phyloP scores from a whole-genome alignment of 2,888 invertebrate species.

The Lasiommata megera region DNA sequence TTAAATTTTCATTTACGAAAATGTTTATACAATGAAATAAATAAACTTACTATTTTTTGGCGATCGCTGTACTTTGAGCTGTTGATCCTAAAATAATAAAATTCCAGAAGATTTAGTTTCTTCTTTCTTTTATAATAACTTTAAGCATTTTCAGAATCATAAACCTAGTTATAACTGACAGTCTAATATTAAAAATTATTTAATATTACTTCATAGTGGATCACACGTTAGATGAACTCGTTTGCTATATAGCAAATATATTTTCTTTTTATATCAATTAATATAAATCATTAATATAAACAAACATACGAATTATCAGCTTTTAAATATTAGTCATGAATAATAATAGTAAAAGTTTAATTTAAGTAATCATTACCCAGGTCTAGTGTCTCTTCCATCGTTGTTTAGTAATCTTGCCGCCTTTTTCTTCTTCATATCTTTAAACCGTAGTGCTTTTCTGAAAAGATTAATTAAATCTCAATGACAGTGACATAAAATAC shows the following conservation, averaged over 20 bases:
- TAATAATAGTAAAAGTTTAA: not conserved
- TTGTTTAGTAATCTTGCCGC: not conserved
- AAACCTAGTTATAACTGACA: too few species aligned
- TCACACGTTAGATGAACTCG: too few species aligned
- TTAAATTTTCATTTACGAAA: not conserved
- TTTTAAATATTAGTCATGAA: too few species aligned
- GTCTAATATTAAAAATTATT: too few species aligned
- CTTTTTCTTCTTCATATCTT: constrained; percentile 16
- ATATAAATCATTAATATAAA: too few species aligned
- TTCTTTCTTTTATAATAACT: not conserved
- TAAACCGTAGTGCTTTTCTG: constrained; percentile 3
- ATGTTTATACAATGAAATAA: not conserved
- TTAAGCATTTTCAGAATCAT: too few species aligned
- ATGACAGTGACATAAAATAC: not conserved
- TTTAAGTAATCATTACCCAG: constrained; percentile 4
- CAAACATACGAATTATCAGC: too few species aligned
- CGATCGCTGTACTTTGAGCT: constrained; percentile 23
- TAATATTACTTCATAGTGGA: too few species aligned
- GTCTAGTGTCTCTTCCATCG: not conserved
- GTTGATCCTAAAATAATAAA: constrained; percentile 14
- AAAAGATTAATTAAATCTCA: not conserved
- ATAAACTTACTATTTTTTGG: constrained; percentile 41
- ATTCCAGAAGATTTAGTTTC: not conserved
- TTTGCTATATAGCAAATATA: too few species aligned
- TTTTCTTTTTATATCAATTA: too few species aligned